Conservation (phyloP, 2,113 vertebrate species). For the Mormyrus iriodes region DNA sequence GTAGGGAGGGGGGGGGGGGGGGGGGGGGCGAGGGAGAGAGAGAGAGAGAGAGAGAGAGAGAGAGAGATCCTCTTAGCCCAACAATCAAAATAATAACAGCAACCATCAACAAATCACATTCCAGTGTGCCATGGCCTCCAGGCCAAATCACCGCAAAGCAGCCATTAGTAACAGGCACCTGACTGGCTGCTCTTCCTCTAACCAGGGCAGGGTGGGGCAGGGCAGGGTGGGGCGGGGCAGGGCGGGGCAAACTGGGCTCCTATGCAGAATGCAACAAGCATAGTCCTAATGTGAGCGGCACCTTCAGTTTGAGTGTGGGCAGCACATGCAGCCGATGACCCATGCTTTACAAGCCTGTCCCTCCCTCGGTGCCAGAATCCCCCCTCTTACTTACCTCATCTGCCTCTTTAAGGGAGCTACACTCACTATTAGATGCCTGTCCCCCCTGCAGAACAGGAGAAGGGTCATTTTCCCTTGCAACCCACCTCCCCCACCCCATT, state of each 20-base stretch:
- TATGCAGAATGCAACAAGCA: background rate
- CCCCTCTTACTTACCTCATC: background rate
- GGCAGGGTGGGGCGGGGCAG: too few relatives aligned
- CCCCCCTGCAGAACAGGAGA: constrained; percentile 5
- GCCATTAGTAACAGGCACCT: background rate
- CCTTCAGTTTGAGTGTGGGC: background rate
- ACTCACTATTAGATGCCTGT: background rate
- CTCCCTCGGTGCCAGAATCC: background rate
- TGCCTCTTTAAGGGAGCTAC: constrained; percentile 3
- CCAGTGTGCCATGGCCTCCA: background rate
- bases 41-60: background rate
- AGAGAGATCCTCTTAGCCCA: too few relatives aligned
- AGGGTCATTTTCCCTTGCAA: background rate
- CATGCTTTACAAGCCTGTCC: background rate
- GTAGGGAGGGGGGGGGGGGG: background rate
- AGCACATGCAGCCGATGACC: background rate
- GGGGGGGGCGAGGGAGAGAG: too few relatives aligned
- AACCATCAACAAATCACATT: background rate
- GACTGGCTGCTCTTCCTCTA: background rate
- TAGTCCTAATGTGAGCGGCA: background rate
- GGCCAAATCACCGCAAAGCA: background rate
- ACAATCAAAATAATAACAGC: too few relatives aligned
- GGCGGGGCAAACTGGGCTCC: background rate
- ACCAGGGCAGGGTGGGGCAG: background rate
- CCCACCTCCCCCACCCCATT: background rate